phyloP scores from a whole-genome alignment of 1,140 invertebrate species.

The Harlomillsia oculata region DNA sequence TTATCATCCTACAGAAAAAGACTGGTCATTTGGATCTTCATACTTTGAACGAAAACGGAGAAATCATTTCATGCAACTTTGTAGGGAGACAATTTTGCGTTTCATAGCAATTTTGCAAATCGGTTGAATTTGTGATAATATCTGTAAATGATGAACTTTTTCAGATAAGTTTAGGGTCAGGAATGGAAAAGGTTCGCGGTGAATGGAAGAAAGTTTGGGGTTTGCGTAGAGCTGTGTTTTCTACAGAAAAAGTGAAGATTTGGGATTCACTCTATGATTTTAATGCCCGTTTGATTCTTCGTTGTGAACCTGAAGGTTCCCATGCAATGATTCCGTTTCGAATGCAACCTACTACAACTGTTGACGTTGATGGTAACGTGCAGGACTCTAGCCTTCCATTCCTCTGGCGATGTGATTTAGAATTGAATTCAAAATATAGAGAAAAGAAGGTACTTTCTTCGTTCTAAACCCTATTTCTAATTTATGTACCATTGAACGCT shows the following conservation, averaged over 20 bases:
- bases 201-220: constrained; percentile 21
- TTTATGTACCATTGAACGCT: no score
- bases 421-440: constrained; percentile 29
- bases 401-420: constrained; percentile 24
- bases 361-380: not conserved
- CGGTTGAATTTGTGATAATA: not conserved
- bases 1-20: constrained; percentile 23
- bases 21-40: constrained; percentile 17
- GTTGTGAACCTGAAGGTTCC: constrained; percentile 23
- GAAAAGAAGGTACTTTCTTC: constrained; percentile 6
- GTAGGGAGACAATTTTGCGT: constrained; percentile 14
- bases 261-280: constrained; percentile 31
- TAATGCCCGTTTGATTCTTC: constrained; percentile 19
- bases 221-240: constrained; percentile 17
- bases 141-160: not conserved
- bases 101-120: not conserved
- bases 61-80: constrained; percentile 16
- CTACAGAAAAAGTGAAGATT: not conserved
- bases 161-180: constrained; percentile 16
- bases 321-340: constrained; percentile 30
- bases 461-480: not conserved
- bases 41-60: constrained; percentile 7
- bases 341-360: constrained; percentile 17
- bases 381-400: not conserved
- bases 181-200: constrained; percentile 26